Percentiles rank a stretch among this genome's conserved stretches.
Conservation (phyloP, 2,113 vertebrate species). For the Elephantulus edwardii region DNA sequence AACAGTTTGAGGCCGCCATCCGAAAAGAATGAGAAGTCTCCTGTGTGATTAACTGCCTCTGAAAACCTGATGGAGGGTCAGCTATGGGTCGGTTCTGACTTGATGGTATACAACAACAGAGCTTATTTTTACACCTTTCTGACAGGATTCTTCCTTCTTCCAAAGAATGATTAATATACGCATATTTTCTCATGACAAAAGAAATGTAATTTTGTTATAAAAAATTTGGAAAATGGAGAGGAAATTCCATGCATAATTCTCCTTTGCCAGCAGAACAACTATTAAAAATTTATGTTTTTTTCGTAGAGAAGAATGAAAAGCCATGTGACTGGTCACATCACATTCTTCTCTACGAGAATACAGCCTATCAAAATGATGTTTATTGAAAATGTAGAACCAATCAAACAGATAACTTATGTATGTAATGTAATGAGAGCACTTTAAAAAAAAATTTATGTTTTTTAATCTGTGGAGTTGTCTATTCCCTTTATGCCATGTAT, state of each 20-base stretch:
- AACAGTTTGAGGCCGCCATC: no score
- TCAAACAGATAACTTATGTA: constrained; percentile 83
- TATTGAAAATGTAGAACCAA: constrained; percentile 76
- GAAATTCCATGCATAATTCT: background rate
- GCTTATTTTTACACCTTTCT: background rate
- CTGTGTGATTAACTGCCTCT: no score
- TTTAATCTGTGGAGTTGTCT: no score
- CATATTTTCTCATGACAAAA: background rate
- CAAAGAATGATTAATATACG: background rate
- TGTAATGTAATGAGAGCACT: constrained; percentile 84
- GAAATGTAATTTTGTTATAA: constrained; percentile 2
- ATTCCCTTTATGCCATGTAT: no score
- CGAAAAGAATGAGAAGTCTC: no score
- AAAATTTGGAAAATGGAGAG: background rate
- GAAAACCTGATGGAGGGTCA: no score
- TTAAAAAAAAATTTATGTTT: no score
- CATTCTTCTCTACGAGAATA: constrained; percentile 85
- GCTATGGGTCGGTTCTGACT: no score
- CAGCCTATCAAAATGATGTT: constrained; percentile 81
- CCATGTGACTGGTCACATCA: constrained; percentile 76
- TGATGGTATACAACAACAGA: no score
- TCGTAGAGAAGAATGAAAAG: no score
- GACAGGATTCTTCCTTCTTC: background rate
- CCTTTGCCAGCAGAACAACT: background rate
- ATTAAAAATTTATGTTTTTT: background rate